Evolutionary conservation across 2,888 invertebrate genomes (phyloP).

Genomic region (Cremastinae sp.): DNA sequence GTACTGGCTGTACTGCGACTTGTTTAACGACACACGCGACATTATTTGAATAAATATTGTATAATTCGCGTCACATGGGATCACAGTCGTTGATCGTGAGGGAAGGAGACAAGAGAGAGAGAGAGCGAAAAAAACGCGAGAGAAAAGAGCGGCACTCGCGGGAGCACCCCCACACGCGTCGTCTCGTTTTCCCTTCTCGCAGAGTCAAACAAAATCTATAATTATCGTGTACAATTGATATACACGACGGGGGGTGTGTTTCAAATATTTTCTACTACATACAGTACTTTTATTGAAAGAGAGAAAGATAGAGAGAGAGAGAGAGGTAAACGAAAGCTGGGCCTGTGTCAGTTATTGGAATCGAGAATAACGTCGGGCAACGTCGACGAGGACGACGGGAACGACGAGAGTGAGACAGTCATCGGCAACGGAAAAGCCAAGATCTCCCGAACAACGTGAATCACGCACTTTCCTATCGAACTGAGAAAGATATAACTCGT

Average conservation of each 20-base stretch:
- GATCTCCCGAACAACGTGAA: constrained; percentile 53
- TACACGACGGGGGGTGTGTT: constrained; percentile 6
- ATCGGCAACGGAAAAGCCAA: constrained; percentile 22
- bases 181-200: constrained; percentile 54
- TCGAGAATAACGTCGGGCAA: constrained; percentile 31
- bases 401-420: constrained; percentile 27
- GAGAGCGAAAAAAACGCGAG: not conserved
- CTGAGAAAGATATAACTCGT: constrained; percentile 68
- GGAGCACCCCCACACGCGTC: constrained; percentile 68
- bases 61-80: constrained; percentile 22
- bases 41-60: constrained; percentile 67
- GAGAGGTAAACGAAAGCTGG: constrained; percentile 47
- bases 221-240: constrained; percentile 36
- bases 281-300: not conserved
- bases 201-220: constrained; percentile 47
- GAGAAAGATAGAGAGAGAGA: constrained; percentile 27
- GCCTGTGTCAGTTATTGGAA: constrained; percentile 50
- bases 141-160: constrained; percentile 45
- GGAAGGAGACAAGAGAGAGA: not conserved
- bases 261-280: constrained; percentile 26
- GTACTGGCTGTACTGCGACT: constrained; percentile 79
- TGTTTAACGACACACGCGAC: constrained; percentile 80
- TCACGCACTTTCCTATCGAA: constrained; percentile 57
- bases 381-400: constrained; percentile 32
- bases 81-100: constrained; percentile 20